Percentiles rank a stretch among this genome's conserved stretches.
phyloP scores from a whole-genome alignment of 2,888 invertebrate genomes.

The Xylota segnis region DNA sequence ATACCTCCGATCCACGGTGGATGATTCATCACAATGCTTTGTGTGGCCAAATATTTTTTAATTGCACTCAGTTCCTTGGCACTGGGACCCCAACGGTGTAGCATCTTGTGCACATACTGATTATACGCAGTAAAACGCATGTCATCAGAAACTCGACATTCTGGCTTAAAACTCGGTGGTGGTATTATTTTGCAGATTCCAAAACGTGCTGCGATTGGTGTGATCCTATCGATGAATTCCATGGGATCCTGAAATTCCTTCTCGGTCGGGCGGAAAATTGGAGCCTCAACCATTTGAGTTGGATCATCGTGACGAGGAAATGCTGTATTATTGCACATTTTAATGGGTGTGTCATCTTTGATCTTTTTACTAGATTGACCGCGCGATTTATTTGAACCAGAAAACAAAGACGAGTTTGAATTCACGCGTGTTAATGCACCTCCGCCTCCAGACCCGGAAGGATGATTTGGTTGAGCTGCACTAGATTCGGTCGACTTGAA shows the following conservation, averaged over 20 bases:
- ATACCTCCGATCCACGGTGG: slow-evolving; percentile 95
- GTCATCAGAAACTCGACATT: slow-evolving; percentile 93
- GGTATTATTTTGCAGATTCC: slow-evolving; percentile 96
- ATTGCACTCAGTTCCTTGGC: slow-evolving; percentile 94
- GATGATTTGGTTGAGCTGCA: slow-evolving; percentile 74
- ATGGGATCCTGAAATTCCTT: slow-evolving; percentile 95
- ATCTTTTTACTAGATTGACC: slow-evolving; percentile 83
- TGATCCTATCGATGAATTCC: slow-evolving; percentile 92
- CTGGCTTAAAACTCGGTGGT: slow-evolving; percentile 91
- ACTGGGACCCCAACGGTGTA: slow-evolving; percentile 95
- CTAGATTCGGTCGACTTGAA: slow-evolving; percentile 80
- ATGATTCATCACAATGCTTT: slow-evolving; percentile 90
- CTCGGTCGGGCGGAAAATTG: slow-evolving; percentile 91
- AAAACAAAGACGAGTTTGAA: slow-evolving; percentile 83
- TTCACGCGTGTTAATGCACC: slow-evolving; percentile 82
- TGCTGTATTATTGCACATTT: slow-evolving; percentile 84
- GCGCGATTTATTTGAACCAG: slow-evolving; percentile 83
- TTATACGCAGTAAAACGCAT: slow-evolving; percentile 94
- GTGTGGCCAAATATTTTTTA: slow-evolving; percentile 91
- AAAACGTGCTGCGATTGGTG: slow-evolving; percentile 90
- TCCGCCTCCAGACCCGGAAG: slow-evolving; percentile 74
- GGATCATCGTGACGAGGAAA: slow-evolving; percentile 85
- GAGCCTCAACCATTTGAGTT: slow-evolving; percentile 89
- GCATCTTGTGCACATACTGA: slow-evolving; percentile 95
- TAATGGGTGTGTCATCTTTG: slow-evolving; percentile 83